Base-by-base conservation (phyloP, 2,888 invertebrate species). In the Temnothorax rugatulus region DNA sequence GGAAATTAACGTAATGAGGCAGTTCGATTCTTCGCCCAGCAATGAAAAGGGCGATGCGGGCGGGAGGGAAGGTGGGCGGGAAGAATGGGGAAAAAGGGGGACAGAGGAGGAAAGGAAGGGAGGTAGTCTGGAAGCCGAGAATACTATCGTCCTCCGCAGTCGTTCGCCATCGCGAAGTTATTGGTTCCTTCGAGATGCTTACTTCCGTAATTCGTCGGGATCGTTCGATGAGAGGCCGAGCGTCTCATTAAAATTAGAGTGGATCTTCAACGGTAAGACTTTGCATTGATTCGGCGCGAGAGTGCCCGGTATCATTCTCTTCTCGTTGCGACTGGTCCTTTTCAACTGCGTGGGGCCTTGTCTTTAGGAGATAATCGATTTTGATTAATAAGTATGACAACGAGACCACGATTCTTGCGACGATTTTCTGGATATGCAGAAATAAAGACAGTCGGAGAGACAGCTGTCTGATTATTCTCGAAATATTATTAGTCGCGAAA, bases 1-100 rank as follows among this genome's bases (percentile, higher is more conserved):
- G 93, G 93, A 93, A 93, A 93, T 93, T 93, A 93, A 92, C 91
- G 93, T 93, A 93, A 93, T 93, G 93, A 93, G 92, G 91, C 89
- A 90, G 92, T 92, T 93, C 92, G 92, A 93, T 93, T 89, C 91
- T 91, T 89, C 88, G 85, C 85, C 76, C 81, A 86, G 82, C 71
- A 25, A 41, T 54, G 66, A 77, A 74, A 61, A 47, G 47, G 38
- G 4, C 18, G 63, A 66, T 18, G 25, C 25, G 25, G 18, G 8
- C 4, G 52, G 47, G 7, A 8, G 66, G 47, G 15, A 0, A 52
- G 13, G 69, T 11, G 8, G 15, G 7, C 2, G 0, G 4, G n/a
- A 34, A 13, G n/a, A 18, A 50, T 21, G 21, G 25, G 0, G 74
- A 11, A n/a, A 11, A n/a, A 11, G 21, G 15, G 15, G 7, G 34